Conservation (phyloP, 2,888 invertebrate species). For the Cancer borealis region DNA sequence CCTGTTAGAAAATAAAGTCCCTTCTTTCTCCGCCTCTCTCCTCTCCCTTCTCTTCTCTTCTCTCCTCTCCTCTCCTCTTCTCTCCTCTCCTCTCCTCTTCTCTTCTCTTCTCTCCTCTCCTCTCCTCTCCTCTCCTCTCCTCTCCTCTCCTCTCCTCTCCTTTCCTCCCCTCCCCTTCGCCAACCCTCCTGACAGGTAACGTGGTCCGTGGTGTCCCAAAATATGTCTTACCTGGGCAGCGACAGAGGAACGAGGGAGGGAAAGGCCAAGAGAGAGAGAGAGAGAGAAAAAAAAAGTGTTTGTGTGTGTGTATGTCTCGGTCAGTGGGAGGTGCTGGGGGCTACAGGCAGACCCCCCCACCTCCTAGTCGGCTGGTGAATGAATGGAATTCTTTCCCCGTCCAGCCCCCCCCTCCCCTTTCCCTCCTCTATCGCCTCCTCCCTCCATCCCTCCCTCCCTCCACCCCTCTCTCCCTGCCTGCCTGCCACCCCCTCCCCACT, state of each 20-base stretch:
- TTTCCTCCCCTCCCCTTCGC: background rate
- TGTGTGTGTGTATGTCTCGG: too few relatives aligned
- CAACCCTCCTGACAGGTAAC: background rate
- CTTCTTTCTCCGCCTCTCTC: background rate
- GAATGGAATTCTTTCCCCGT: slow-evolving; percentile 39
- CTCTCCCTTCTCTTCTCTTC: too few relatives aligned
- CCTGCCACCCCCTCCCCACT: background rate
- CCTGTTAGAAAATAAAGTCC: too few relatives aligned
- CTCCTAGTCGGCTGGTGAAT: slow-evolving; percentile 24
- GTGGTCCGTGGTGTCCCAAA: slow-evolving; percentile 29
- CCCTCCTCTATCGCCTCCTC: background rate
- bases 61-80: background rate
- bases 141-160: background rate
- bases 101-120: background rate
- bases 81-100: background rate
- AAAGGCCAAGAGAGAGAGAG: background rate
- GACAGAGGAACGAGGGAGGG: background rate
- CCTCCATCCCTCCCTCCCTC: background rate
- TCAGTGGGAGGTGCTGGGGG: background rate
- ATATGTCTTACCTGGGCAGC: slow-evolving; percentile 36
- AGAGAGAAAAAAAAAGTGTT: background rate
- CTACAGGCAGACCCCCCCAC: slow-evolving; percentile 3
- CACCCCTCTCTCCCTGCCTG: background rate
- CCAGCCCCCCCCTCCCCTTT: background rate
- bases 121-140: background rate